These are phyloP conservation scores for Pseudopodoces humilis DNA, from an alignment of 2,113 vertebrate genomes.

Conservation along the genomic window DNA sequence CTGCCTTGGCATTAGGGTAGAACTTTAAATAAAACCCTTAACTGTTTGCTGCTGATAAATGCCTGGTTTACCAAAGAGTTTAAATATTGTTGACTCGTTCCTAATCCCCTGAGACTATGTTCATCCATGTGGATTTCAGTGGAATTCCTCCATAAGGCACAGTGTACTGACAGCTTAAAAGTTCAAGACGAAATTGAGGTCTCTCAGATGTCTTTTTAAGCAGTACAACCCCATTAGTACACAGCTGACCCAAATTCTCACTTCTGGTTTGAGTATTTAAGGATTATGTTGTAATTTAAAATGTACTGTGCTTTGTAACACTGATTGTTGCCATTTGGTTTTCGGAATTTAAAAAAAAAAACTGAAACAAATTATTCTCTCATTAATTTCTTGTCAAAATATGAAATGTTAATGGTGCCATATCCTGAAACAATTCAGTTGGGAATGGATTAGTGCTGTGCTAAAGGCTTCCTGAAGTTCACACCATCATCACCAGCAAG, in stretches of 20 bases:
- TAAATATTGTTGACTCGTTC: constrained; percentile 48
- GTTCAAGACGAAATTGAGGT: neutral
- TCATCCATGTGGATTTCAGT: constrained; percentile 20
- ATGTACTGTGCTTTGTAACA: neutral
- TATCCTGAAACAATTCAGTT: neutral
- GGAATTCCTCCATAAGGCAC: constrained; percentile 34
- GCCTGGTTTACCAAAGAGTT: constrained; percentile 30
- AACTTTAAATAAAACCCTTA: constrained; percentile 22
- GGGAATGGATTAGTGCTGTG: neutral
- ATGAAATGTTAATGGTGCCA: neutral
- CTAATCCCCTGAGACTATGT: constrained; percentile 1
- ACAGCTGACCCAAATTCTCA: neutral
- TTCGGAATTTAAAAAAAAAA: neutral
- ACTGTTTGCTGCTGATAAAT: constrained; percentile 50
- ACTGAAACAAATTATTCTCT: neutral
- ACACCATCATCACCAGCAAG: neutral
- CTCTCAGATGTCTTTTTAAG: neutral
- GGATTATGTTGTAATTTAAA: neutral
- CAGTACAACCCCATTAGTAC: neutral
- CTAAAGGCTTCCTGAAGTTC: neutral
- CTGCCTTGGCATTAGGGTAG: neutral
- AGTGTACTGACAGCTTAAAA: constrained; percentile 19
- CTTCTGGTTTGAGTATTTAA: neutral
- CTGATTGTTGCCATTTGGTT: neutral
- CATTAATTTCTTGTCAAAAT: neutral